A percentile compares a stretch with the other conserved stretches of the same genome.
Evolutionary conservation across 2,113 vertebrate genomes (phyloP).

Genomic region (Bujurquina vittata): DNA sequence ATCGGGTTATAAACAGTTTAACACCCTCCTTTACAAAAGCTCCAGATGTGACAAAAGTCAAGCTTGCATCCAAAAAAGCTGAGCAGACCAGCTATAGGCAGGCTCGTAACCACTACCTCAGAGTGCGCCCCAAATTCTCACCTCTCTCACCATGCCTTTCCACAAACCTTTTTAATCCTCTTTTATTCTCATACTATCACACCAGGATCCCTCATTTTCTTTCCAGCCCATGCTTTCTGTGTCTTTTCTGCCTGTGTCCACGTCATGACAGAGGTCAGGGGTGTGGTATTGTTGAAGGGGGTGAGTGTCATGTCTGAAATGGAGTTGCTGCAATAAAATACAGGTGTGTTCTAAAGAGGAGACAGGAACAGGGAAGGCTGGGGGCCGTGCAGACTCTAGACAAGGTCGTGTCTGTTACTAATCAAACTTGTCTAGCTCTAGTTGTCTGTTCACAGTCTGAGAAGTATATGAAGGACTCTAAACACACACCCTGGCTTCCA

Average conservation of each 20-base stretch:
- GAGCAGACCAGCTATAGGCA: constrained; percentile 17
- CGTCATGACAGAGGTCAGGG: constrained; percentile 51
- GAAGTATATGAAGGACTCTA: not conserved
- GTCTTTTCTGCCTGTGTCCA: constrained; percentile 34
- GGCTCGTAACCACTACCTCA: constrained; percentile 42
- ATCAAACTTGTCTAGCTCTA: constrained; percentile 53
- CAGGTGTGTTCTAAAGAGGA: constrained; percentile 71
- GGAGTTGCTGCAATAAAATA: constrained; percentile 71
- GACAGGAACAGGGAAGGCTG: not conserved
- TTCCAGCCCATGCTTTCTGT: not conserved
- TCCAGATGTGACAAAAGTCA: constrained; percentile 66
- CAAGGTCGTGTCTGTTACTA: constrained; percentile 60
- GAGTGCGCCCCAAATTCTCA: constrained; percentile 10
- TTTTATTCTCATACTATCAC: not conserved
- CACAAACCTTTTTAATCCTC: constrained; percentile 6
- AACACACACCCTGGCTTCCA: constrained; percentile 11
- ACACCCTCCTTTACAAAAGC: constrained; percentile 32
- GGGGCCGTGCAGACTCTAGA: not conserved
- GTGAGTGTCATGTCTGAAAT: constrained; percentile 58
- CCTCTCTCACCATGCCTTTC: constrained; percentile 22
- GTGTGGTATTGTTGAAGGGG: constrained; percentile 32
- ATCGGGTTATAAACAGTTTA: constrained; percentile 66
- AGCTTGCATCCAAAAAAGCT: constrained; percentile 40
- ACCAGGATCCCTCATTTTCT: constrained; percentile 1
- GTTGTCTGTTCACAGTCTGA: constrained; percentile 21